Base-by-base conservation (phyloP, 2,888 invertebrate species). In the Hedya salicella region DNA sequence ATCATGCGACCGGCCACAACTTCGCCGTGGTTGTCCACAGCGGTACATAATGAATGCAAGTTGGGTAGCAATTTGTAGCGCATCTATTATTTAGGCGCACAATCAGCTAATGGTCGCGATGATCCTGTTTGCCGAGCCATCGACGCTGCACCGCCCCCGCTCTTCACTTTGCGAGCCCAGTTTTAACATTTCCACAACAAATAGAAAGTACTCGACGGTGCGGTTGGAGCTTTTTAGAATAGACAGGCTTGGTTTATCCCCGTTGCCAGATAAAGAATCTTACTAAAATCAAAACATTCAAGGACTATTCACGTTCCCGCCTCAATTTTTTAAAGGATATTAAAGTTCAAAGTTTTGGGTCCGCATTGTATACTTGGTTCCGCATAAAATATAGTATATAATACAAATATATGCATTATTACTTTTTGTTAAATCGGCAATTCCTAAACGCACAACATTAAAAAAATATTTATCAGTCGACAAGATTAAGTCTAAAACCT, bases 81-180 rank as follows among this genome's bases (percentile, higher is more conserved):
- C 39, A 62, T 62, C 44, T 62, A 62, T 56, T 62, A 62, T 62
- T 62, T 62, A 54, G 42, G 57, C 17, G 40, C 36, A 73, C 75
- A 89, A 89, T 88, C 86, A 83, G 77, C 75, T 89, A 89, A 89
- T 88, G 87, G 81, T 69, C 68, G 65, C 64, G 82, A 76, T 78
- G 74, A 83, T 80, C 79, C 69, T 89, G 79, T 89, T 89, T 88
- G 80, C 82, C 68, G 54, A 77, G 81, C 83, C 75, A 80, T 89
- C 80, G 72, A 81, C 65, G 25, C 36, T 32, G 60, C 39, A 77
- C 68, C 66, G 72, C 67, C 65, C 70, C 68, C 66, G 72, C 67
- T 66, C 70, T 69, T 70, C 69, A 73, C 50, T 62, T 69, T 68
- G 54, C 30, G 39, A 52, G 36, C 17, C 44, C 39, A 16, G 46